Evolutionary conservation across 2,888 invertebrate genomes (phyloP).

Genomic region (Rhamphomyia laevipes): DNA sequence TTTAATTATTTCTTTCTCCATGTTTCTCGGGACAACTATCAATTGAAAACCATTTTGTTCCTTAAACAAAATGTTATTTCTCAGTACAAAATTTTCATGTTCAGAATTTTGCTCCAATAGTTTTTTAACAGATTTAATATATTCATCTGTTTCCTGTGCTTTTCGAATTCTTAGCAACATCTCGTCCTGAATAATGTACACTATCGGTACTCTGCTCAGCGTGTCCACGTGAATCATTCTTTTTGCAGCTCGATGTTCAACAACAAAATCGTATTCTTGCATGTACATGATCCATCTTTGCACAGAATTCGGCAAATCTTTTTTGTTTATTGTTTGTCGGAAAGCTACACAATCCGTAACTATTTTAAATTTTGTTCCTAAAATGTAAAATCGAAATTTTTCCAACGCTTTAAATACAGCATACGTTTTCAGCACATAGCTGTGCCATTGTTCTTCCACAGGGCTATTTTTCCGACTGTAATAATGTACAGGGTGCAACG

Average conservation of each 20-base stretch:
- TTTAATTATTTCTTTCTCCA: conserved; percentile 8
- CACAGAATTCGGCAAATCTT: conserved; percentile 2
- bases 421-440: conserved; percentile 4
- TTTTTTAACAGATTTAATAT: conserved; percentile 3
- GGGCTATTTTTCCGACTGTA: conserved; percentile 4
- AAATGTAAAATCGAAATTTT: conserved; percentile 3
- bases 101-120: conserved; percentile 1
- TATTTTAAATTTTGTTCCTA: conserved; percentile 5
- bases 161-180: background rate
- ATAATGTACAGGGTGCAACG: conserved; percentile 3
- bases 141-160: conserved; percentile 7
- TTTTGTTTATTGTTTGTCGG: conserved; percentile 4
- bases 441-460: conserved; percentile 5
- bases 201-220: conserved; percentile 1
- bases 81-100: conserved; percentile 2
- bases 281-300: conserved; percentile 5
- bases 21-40: background rate
- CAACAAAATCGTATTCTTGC: too few relatives aligned
- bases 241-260: conserved; percentile 4
- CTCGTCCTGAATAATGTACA: background rate
- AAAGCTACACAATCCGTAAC: conserved; percentile 6
- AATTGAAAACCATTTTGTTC: background rate
- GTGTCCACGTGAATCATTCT: conserved; percentile 5
- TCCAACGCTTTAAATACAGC: conserved; percentile 5
- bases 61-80: conserved; percentile 5